phyloP scores from a whole-genome alignment of 2,113 vertebrate species.

The Varanus salvator region DNA sequence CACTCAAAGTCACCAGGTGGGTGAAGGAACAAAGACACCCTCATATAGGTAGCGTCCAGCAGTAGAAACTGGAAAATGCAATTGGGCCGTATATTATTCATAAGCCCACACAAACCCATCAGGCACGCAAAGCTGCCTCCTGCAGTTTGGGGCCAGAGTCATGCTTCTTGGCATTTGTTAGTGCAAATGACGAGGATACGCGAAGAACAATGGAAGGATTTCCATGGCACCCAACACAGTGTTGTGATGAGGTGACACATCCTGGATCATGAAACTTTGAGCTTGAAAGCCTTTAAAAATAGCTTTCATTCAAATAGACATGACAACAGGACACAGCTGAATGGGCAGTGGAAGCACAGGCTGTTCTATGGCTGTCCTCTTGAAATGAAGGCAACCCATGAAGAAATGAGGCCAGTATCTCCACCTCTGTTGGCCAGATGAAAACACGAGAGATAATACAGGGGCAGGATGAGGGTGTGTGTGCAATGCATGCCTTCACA shows the following conservation, averaged over 20 bases:
- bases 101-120: constrained; percentile 26
- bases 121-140: constrained; percentile 31
- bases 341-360: not conserved
- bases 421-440: too few species aligned
- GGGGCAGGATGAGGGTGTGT: too few species aligned
- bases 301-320: not conserved
- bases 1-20: constrained; percentile 23
- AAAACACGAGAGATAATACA: too few species aligned
- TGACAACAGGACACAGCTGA: not conserved
- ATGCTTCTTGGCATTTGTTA: not conserved
- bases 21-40: constrained; percentile 11
- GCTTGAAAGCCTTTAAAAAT: not conserved
- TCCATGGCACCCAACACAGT: not conserved
- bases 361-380: not conserved
- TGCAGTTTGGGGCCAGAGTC: not conserved
- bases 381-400: not conserved
- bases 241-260: not conserved
- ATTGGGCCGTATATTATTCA: constrained; percentile 32
- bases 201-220: constrained; percentile 1
- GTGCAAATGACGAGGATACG: not conserved
- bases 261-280: not conserved
- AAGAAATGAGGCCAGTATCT: not conserved
- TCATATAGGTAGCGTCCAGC: not conserved
- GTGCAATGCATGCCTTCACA: too few species aligned
- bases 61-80: not conserved